phyloP scores from a whole-genome alignment of 1,140 invertebrate genomes.

The Saccostrea echinata region DNA sequence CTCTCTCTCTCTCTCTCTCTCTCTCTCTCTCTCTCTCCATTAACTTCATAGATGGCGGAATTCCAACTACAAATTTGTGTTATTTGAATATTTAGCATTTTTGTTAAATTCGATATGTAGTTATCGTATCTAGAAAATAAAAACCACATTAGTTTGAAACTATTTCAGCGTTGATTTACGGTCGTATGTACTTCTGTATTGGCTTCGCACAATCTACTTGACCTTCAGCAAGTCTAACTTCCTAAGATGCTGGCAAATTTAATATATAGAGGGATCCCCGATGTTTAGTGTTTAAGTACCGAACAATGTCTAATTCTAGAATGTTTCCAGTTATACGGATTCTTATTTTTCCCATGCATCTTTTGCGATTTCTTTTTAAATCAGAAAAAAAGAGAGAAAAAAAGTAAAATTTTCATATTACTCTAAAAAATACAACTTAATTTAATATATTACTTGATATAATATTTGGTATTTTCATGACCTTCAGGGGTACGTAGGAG shows the following conservation, averaged over 20 bases:
- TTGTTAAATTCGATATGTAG: neutral
- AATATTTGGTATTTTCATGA: too few species aligned
- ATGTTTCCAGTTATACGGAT: too few species aligned
- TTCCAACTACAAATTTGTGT: constrained; percentile 16
- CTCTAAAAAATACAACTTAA: too few species aligned
- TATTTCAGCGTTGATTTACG: neutral
- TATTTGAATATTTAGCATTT: constrained; percentile 10
- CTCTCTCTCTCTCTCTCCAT: constrained; percentile 34
- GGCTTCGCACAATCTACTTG: neutral
- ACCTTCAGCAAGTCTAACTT: constrained; percentile 3
- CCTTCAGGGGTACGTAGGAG: too few species aligned
- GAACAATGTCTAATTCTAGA: too few species aligned
- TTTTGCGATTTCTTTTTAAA: too few species aligned
- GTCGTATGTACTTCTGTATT: neutral
- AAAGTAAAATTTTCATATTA: too few species aligned
- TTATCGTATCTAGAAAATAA: constrained; percentile 9
- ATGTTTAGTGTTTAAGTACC: neutral
- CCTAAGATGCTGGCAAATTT: neutral
- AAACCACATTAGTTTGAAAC: neutral
- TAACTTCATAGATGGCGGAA: neutral
- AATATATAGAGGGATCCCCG: neutral
- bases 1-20: constrained; percentile 44
- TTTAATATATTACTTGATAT: too few species aligned
- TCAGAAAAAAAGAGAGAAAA: too few species aligned
- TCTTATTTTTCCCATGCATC: too few species aligned